Percentiles rank a stretch among this genome's conserved stretches.
These are phyloP conservation scores for Trachurus trachurus DNA, from an alignment of 2,797 vertebrate genomes.

Conservation along the genomic window DNA sequence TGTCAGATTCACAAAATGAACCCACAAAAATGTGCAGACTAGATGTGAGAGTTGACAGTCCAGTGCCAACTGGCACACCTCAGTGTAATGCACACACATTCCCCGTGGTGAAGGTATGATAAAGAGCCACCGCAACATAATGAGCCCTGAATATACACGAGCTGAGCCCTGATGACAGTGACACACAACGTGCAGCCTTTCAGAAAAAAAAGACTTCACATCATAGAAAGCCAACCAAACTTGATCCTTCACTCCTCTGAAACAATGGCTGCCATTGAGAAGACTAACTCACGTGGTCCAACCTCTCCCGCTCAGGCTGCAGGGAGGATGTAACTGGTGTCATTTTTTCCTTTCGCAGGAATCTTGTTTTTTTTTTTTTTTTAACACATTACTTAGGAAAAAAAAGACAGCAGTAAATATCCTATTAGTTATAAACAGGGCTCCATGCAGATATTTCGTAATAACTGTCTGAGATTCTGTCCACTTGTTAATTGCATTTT, in stretches of 20 bases:
- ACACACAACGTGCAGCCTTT: constrained; percentile 15
- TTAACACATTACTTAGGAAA: neutral
- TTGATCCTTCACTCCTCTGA: constrained; percentile 64
- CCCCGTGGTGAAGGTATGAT: constrained; percentile 26
- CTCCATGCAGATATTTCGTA: neutral
- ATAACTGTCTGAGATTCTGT: neutral
- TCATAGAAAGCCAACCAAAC: constrained; percentile 72
- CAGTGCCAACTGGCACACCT: constrained; percentile 35
- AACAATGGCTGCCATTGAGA: constrained; percentile 68
- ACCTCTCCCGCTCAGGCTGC: constrained; percentile 33
- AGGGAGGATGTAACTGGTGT: constrained; percentile 14
- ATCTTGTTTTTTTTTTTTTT: too few species aligned
- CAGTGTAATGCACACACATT: constrained; percentile 20
- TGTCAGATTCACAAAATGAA: constrained; percentile 36
- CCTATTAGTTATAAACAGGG: neutral
- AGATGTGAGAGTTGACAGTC: constrained; percentile 41
- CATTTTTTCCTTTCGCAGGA: neutral
- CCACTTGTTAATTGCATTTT: neutral
- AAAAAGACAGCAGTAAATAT: neutral
- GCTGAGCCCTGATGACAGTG: constrained; percentile 44
- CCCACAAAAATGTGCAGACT: constrained; percentile 36
- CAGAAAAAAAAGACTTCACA: constrained; percentile 57
- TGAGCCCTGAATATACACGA: constrained; percentile 28
- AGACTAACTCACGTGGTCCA: constrained; percentile 50
- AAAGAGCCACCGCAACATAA: constrained; percentile 22